Conservation (phyloP, 2,113 vertebrate genomes). For the Nipponia nippon region DNA sequence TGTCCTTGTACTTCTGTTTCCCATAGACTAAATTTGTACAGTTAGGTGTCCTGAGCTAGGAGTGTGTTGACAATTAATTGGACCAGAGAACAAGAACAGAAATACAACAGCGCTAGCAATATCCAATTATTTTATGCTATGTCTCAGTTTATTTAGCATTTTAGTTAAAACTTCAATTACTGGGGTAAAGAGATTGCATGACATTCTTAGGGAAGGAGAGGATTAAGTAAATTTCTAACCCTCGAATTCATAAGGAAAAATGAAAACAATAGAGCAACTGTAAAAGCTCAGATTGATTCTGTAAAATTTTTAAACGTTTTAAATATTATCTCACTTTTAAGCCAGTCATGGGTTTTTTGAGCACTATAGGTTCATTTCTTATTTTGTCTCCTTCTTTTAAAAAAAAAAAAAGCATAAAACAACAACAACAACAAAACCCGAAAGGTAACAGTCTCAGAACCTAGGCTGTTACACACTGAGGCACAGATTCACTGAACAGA, state of each 20-base stretch:
- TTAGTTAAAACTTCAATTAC: neutral
- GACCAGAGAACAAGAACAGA: neutral
- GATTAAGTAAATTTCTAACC: neutral
- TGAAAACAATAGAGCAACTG: neutral
- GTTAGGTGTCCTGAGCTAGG: neutral
- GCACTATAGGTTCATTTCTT: neutral
- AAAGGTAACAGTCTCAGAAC: neutral
- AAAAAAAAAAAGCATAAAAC: neutral
- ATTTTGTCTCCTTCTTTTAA: neutral
- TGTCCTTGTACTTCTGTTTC: neutral
- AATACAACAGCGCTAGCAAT: neutral
- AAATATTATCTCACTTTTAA: neutral
- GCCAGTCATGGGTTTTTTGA: neutral
- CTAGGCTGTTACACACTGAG: neutral
- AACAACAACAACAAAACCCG: neutral
- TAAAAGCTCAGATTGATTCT: neutral
- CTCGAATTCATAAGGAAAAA: neutral
- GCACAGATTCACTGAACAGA: neutral
- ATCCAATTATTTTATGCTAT: neutral
- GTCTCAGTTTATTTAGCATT: neutral
- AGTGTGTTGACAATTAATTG: neutral
- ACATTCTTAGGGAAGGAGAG: neutral
- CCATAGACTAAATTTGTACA: neutral
- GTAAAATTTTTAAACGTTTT: neutral
- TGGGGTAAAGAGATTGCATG: neutral